phyloP scores from a whole-genome alignment of 2,113 vertebrate genomes.

The Eptesicus fuscus region DNA sequence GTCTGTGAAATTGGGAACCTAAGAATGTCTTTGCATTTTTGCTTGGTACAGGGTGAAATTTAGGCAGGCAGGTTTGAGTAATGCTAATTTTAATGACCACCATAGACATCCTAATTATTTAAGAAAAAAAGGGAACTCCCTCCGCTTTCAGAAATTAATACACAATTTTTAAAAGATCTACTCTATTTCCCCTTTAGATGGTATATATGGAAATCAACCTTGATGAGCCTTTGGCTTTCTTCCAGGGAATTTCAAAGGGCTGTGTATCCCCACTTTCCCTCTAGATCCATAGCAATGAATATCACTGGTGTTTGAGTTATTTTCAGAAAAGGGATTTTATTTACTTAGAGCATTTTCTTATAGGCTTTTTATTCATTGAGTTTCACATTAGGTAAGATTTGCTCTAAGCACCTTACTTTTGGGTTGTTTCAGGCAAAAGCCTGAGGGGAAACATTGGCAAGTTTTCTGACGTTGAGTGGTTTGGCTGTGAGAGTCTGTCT shows the following conservation, averaged over 20 bases:
- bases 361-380: neutral
- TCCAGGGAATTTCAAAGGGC: neutral
- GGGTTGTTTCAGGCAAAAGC: neutral
- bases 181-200: neutral
- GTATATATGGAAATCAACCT: neutral
- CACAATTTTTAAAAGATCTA: neutral
- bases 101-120: neutral
- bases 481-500: neutral
- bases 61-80: neutral
- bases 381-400: neutral
- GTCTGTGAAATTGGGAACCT: neutral
- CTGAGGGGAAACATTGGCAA: neutral
- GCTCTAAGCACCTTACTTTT: neutral
- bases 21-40: slow-evolving; percentile 16
- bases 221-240: neutral
- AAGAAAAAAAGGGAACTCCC: neutral
- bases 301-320: neutral
- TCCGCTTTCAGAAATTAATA: slow-evolving; percentile 10
- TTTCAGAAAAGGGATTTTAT: slow-evolving; percentile 25
- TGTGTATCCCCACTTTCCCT: neutral
- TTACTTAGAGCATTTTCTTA: neutral
- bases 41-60: neutral
- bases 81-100: neutral
- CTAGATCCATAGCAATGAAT: no score
- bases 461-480: neutral